Conservation (phyloP, 2,888 invertebrate genomes). For the Acanthosepion lycidas region DNA sequence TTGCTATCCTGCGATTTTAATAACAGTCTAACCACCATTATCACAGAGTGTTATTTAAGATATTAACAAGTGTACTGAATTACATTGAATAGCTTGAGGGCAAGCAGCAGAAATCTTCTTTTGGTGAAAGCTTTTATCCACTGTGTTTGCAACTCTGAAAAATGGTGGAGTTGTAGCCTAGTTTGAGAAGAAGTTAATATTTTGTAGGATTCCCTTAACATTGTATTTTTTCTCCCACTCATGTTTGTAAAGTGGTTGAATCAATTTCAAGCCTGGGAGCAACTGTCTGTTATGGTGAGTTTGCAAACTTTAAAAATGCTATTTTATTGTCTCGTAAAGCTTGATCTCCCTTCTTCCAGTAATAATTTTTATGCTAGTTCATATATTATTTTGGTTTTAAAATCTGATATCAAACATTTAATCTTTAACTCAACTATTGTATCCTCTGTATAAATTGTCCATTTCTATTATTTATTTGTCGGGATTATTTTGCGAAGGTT, state of each 20-base stretch:
- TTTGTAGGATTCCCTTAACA: no score
- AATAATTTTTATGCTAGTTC: background rate
- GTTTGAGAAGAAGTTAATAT: background rate
- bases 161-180: background rate
- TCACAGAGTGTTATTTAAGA: background rate
- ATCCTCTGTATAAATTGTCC: no score
- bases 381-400: background rate
- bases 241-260: background rate
- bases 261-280: background rate
- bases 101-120: background rate
- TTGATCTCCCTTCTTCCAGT: background rate
- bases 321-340: background rate
- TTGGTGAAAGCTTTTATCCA: background rate
- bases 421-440: no score
- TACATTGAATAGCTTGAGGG: background rate
- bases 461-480: no score
- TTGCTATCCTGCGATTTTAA: background rate
- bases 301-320: background rate
- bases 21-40: background rate
- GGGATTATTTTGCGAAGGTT: no score
- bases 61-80: constrained; percentile 12
- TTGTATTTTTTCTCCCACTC: no score
- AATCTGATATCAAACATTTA: no score
- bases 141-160: background rate
- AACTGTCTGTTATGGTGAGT: background rate